Percentiles rank a stretch among this genome's conserved stretches.
Evolutionary conservation across 2,888 invertebrate species (phyloP).

Genomic region (Phalangium opilio): DNA sequence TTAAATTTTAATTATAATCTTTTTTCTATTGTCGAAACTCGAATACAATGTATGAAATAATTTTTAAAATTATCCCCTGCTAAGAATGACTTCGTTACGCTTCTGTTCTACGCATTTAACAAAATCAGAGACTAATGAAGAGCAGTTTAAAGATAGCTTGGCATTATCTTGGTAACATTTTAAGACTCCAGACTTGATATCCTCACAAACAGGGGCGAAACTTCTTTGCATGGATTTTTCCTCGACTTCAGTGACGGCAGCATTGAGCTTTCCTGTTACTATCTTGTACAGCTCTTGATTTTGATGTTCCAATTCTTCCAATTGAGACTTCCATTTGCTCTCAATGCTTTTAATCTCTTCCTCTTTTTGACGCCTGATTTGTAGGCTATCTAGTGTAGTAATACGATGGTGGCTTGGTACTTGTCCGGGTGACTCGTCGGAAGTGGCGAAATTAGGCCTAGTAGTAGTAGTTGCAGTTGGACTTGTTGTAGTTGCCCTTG

Average conservation of each 20-base stretch:
- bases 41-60: too few species aligned
- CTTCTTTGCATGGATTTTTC: constrained; percentile 13
- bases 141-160: constrained; percentile 17
- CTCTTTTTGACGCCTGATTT: not conserved
- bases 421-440: too few species aligned
- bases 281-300: constrained; percentile 7
- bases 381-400: not conserved
- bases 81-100: too few species aligned
- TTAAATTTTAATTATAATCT: too few species aligned
- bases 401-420: too few species aligned
- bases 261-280: constrained; percentile 10
- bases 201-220: constrained; percentile 17
- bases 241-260: constrained; percentile 13
- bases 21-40: too few species aligned
- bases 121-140: constrained; percentile 18
- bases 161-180: constrained; percentile 16
- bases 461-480: too few species aligned
- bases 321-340: not conserved
- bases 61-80: too few species aligned
- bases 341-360: not conserved
- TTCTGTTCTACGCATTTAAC: constrained; percentile 15
- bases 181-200: constrained; percentile 11
- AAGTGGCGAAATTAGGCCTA: too few species aligned
- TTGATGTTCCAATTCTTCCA: not conserved
- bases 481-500: too few species aligned